Evolutionary conservation across 1,140 invertebrate species (phyloP).

Genomic region (Palaemon carinicauda): DNA sequence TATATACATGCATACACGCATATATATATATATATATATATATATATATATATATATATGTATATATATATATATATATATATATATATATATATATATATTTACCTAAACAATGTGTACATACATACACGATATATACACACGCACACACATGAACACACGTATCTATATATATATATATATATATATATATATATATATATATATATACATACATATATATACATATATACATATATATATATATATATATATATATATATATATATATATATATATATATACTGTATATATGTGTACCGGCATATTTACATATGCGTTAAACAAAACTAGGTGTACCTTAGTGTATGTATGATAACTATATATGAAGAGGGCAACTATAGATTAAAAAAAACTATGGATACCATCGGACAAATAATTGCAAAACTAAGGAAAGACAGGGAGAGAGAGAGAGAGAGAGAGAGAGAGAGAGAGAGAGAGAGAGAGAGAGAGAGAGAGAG

Average conservation of each 20-base stretch:
- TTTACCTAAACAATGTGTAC: too few relatives aligned
- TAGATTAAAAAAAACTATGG: too few relatives aligned
- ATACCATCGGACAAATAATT: too few relatives aligned
- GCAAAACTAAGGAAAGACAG: too few relatives aligned
- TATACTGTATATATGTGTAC: background rate
- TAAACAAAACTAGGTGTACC: too few relatives aligned
- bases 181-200: background rate
- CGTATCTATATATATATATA: background rate
- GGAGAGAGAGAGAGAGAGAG: too few relatives aligned
- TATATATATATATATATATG: background rate
- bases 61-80: constrained; percentile 6
- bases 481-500: too few relatives aligned
- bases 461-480: too few relatives aligned
- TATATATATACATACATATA: constrained; percentile 1
- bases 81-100: constrained; percentile 9
- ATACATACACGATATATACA: background rate
- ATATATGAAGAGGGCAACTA: too few relatives aligned
- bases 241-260: constrained; percentile 14
- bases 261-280: background rate
- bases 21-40: background rate
- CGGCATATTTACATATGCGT: background rate
- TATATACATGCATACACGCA: background rate
- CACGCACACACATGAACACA: background rate
- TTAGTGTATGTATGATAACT: too few relatives aligned
- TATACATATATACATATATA: constrained; percentile 3